A percentile compares a stretch with the other conserved stretches of the same genome.
These are phyloP conservation scores for Habroteleia sp. DNA, from an alignment of 2,888 invertebrate genomes.

Conservation along the genomic window DNA sequence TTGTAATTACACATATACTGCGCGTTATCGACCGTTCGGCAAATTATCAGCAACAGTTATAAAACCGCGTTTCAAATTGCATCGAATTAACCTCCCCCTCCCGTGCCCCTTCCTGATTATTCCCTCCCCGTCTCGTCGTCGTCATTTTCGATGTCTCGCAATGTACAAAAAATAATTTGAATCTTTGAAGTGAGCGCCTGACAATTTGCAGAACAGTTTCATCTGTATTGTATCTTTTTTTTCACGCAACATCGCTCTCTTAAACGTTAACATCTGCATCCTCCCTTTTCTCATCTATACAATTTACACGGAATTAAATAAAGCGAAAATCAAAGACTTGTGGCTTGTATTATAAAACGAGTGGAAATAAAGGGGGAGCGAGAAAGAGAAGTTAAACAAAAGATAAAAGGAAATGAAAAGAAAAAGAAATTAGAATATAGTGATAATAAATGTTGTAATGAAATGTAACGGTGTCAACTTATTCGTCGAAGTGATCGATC, in stretches of 20 bases:
- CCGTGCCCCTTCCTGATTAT: no score
- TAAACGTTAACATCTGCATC: constrained; percentile 15
- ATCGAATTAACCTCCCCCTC: no score
- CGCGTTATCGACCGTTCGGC: constrained; percentile 71
- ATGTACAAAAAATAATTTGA: constrained; percentile 72
- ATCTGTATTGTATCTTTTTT: background rate
- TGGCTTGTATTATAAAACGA: no score
- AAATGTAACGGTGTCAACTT: constrained; percentile 1
- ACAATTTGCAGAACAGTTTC: constrained; percentile 75
- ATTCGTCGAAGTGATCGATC: background rate
- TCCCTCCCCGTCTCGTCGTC: no score
- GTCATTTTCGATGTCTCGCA: constrained; percentile 56
- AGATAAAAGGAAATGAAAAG: background rate
- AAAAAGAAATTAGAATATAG: constrained; percentile 2
- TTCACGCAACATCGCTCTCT: constrained; percentile 14
- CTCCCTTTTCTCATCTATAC: constrained; percentile 49
- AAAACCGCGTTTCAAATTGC: no score
- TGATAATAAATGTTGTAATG: constrained; percentile 5
- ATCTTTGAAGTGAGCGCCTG: constrained; percentile 63
- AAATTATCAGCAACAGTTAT: constrained; percentile 72
- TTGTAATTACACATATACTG: constrained; percentile 68
- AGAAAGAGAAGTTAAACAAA: no score
- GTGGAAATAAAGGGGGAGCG: no score
- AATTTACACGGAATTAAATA: constrained; percentile 44
- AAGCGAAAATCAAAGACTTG: constrained; percentile 8